These are phyloP conservation scores for Tetrax tetrax DNA, from an alignment of 2,113 vertebrate species.

Conservation along the genomic window DNA sequence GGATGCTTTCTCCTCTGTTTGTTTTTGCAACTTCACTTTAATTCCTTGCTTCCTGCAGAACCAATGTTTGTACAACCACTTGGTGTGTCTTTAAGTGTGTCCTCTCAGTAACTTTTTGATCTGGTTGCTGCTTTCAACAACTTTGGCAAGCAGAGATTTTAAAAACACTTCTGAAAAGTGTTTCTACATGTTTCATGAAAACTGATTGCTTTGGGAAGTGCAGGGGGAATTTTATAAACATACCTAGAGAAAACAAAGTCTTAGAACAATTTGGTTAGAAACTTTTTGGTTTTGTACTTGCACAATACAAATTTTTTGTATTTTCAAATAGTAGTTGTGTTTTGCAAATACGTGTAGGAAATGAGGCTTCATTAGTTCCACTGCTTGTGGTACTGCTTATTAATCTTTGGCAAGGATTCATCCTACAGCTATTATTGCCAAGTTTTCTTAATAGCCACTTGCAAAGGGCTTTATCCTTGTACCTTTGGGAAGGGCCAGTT, in stretches of 20 bases:
- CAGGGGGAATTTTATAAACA: neutral
- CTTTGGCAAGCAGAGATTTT: neutral
- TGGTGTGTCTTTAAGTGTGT: neutral
- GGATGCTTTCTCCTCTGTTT: neutral
- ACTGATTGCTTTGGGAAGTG: neutral
- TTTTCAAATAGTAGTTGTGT: constrained; percentile 1
- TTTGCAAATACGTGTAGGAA: neutral
- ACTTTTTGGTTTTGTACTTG: neutral
- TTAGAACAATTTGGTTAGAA: neutral
- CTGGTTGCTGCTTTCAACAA: neutral
- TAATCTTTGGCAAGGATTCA: constrained; percentile 44
- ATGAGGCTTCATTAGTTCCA: constrained; percentile 20
- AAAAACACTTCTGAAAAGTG: neutral
- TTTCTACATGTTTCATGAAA: neutral
- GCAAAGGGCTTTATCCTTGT: constrained; percentile 25
- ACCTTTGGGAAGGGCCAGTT: neutral
- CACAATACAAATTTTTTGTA: neutral
- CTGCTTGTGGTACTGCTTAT: constrained; percentile 20
- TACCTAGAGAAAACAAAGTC: neutral
- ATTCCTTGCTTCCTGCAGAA: neutral
- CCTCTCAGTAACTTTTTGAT: neutral
- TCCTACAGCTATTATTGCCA: neutral
- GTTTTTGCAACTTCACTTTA: neutral
- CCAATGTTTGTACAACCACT: neutral
- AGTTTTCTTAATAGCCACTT: constrained; percentile 30